Base-by-base conservation (phyloP, 2,888 invertebrate genomes). In the Dynastes tityus region DNA sequence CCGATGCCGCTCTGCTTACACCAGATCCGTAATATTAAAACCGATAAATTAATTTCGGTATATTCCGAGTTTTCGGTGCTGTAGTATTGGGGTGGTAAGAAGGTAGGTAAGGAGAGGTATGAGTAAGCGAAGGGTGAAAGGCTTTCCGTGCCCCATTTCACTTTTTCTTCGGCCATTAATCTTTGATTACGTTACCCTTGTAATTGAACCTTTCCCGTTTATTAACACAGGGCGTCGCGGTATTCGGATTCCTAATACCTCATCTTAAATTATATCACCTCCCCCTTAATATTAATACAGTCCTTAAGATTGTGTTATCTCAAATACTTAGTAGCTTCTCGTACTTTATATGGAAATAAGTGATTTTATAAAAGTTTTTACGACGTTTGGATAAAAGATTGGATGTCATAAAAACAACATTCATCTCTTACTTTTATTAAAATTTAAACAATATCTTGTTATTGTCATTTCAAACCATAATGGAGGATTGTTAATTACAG, bases 31-130 rank as follows among this genome's bases (percentile, higher is more conserved):
- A 71, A 71, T 71, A 71, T 71, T 71, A 71, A 71, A 55, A 71
- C 71, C 71, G 71, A 71, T 71, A 71, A 71, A 71, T 71, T 71
- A 71, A 71, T 71, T 71, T 71, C 37, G 71, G 71, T 55, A 71
- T 58, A 71, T 58, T 71, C 71, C 58, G 55, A 37, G 55, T 58
- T 58, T 71, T 16, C 8, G 58, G 37, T 9, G 55, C 53, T n/a
- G 13, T 45, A 40, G 64, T 32, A 13, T n/a, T n/a, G 3, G 32
- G n/a, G 29, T 9, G 64, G 8, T 16, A 45, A 45, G 65, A 37
- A 29, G 22, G 40, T 13, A n/a, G 65, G 16, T 63, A 32, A 27
- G 5, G 32, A 63, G 29, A 8, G 5, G 13, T 53, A 53, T 16
- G n/a, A 11, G n/a, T 9, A 53, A n/a, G 40, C 9, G 71, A 37